phyloP scores from a whole-genome alignment of 1,140 invertebrate species.

The Euura lappo region DNA sequence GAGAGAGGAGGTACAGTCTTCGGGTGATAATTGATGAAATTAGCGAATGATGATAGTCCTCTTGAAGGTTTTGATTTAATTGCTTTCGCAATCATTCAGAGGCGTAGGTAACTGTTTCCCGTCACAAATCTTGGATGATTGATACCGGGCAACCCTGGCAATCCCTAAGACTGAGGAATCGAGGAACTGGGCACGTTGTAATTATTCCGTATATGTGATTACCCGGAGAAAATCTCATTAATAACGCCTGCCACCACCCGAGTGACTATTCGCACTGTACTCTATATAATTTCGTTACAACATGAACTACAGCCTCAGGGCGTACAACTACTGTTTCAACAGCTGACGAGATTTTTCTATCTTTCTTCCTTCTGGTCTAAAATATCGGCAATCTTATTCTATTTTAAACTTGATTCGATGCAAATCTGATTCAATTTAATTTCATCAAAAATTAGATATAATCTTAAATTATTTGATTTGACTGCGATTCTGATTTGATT shows the following conservation, averaged over 20 bases:
- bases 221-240: neutral
- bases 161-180: neutral
- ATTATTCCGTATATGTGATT: constrained; percentile 5
- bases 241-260: neutral
- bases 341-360: no score
- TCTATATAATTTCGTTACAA: no score
- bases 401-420: no score
- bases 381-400: no score
- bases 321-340: no score
- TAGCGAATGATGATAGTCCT: constrained; percentile 3
- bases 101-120: neutral
- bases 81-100: neutral
- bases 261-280: no score
- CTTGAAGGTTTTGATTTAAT: neutral
- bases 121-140: neutral
- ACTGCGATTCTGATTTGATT: no score
- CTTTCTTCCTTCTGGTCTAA: no score
- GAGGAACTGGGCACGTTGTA: neutral
- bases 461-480: no score
- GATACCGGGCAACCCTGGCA: neutral
- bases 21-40: constrained; percentile 3
- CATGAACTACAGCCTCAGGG: no score
- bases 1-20: neutral
- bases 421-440: no score
- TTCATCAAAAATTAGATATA: no score